Evolutionary conservation across 2,888 invertebrate species (phyloP).

Genomic region (Chymomyza caudatula): DNA sequence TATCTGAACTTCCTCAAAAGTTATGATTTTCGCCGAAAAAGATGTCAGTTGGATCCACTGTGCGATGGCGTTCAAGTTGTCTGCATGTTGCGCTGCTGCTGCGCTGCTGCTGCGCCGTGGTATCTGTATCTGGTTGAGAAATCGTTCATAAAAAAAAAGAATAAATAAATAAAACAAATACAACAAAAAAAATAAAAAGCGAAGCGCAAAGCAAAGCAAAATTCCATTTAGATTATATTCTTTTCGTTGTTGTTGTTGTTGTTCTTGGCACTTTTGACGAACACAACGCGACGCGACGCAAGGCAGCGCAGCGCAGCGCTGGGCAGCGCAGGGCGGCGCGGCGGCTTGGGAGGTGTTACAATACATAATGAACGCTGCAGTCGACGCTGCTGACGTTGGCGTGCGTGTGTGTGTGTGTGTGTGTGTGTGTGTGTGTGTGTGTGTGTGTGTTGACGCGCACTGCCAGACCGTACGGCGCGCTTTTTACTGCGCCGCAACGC

Average conservation of each 20-base stretch:
- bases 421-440: background rate
- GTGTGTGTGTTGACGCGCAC: constrained; percentile 34
- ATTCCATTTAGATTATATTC: constrained; percentile 66
- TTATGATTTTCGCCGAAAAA: too few species aligned
- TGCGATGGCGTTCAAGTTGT: constrained; percentile 39
- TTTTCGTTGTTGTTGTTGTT: constrained; percentile 33
- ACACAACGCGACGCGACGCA: constrained; percentile 28
- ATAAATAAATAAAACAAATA: constrained; percentile 1
- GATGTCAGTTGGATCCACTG: too few species aligned
- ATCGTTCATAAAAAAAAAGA: constrained; percentile 41
- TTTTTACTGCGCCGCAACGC: constrained; percentile 26
- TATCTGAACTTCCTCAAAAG: too few species aligned
- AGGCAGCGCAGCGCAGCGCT: constrained; percentile 28
- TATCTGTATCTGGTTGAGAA: constrained; percentile 47
- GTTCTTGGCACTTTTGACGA: constrained; percentile 53
- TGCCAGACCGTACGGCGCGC: constrained; percentile 65
- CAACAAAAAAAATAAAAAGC: constrained; percentile 13
- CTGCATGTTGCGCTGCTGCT: constrained; percentile 24
- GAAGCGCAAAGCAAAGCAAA: constrained; percentile 56
- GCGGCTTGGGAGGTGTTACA: constrained; percentile 62
- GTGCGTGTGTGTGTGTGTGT: background rate
- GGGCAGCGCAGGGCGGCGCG: constrained; percentile 33
- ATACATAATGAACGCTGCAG: constrained; percentile 52
- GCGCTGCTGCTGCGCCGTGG: background rate
- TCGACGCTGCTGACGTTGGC: background rate